These are phyloP conservation scores for Lucifuga dentata DNA, from an alignment of 2,113 vertebrate genomes.

Conservation along the genomic window DNA sequence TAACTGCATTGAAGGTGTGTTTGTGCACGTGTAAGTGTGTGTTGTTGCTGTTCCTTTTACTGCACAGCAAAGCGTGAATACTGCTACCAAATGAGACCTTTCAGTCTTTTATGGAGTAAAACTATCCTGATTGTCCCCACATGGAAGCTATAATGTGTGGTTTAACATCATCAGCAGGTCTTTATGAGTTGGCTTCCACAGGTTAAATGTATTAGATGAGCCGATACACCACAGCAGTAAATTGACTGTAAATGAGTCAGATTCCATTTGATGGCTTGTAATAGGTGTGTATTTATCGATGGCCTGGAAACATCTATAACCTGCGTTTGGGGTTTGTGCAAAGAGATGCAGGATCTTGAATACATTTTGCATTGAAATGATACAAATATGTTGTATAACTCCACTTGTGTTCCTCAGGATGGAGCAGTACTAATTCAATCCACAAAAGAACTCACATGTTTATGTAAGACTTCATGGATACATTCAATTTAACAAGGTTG, in stretches of 20 bases:
- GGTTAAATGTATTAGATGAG: constrained; percentile 36
- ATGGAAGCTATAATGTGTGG: constrained; percentile 53
- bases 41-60: constrained; percentile 2
- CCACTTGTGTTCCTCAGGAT: constrained; percentile 13
- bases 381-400: neutral
- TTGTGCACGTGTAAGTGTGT: neutral
- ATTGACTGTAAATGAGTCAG: constrained; percentile 22
- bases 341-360: constrained; percentile 15
- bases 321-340: neutral
- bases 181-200: constrained; percentile 41
- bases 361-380: neutral
- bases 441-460: constrained; percentile 39
- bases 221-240: constrained; percentile 19
- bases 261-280: constrained; percentile 25
- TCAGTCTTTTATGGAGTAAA: constrained; percentile 58
- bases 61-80: constrained; percentile 9
- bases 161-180: constrained; percentile 32
- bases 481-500: constrained; percentile 26
- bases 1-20: constrained; percentile 5
- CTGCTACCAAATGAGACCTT: constrained; percentile 24
- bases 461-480: constrained; percentile 33
- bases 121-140: constrained; percentile 60
- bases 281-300: constrained; percentile 1
- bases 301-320: neutral
- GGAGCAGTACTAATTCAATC: constrained; percentile 2